Conservation (phyloP, 2,888 invertebrate species). For the Cerceris ruficornis region DNA sequence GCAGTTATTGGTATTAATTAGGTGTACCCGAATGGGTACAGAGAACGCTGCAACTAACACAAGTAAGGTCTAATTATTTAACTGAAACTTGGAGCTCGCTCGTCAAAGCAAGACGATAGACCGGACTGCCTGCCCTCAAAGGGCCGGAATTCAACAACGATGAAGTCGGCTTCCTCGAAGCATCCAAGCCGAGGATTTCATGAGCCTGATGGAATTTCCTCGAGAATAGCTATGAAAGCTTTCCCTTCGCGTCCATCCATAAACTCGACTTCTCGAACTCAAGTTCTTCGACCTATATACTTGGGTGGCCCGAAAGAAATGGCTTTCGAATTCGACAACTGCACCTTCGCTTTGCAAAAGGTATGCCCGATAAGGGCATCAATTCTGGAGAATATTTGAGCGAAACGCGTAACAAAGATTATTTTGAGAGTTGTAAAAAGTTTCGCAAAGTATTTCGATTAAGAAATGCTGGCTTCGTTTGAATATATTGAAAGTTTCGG, state of each 20-base stretch:
- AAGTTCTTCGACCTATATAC: constrained; percentile 41
- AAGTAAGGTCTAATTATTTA: constrained; percentile 9
- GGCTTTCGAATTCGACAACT: constrained; percentile 36
- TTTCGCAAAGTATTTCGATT: too few species aligned
- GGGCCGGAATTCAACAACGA: constrained; percentile 40
- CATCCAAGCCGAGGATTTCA: constrained; percentile 52
- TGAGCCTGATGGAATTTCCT: constrained; percentile 58
- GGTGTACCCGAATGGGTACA: background rate
- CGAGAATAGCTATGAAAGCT: constrained; percentile 54
- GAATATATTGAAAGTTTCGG: too few species aligned
- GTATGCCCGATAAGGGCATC: constrained; percentile 19
- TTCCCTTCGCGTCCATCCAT: constrained; percentile 48
- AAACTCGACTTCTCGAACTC: constrained; percentile 13
- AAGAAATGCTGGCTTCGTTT: too few species aligned
- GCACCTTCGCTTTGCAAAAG: constrained; percentile 12
- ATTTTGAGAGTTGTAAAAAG: too few species aligned
- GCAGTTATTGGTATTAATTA: too few species aligned
- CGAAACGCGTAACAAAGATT: too few species aligned
- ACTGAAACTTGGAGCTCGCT: constrained; percentile 1
- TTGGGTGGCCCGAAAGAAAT: constrained; percentile 32
- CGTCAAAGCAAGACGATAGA: constrained; percentile 13
- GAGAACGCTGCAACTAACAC: background rate
- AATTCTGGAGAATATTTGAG: background rate
- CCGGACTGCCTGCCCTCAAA: constrained; percentile 8
- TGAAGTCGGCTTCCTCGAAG: constrained; percentile 37